Evolutionary conservation across 2,113 vertebrate species (phyloP).

Genomic region (Otis tarda): DNA sequence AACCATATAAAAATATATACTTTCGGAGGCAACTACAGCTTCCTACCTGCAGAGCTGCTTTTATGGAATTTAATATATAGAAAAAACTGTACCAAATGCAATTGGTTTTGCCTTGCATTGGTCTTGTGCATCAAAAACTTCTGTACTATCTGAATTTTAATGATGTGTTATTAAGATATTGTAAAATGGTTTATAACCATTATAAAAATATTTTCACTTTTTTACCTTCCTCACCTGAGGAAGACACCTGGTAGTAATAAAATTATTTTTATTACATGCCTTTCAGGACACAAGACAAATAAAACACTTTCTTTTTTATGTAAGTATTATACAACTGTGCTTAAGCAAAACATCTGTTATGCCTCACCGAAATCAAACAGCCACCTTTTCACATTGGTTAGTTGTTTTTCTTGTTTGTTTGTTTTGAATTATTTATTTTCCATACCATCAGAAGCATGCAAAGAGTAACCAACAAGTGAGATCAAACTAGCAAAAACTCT

Average conservation of each 20-base stretch:
- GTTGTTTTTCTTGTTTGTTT: neutral
- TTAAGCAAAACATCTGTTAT: slow-evolving; percentile 13
- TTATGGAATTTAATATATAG: slow-evolving; percentile 5
- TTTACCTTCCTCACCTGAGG: slow-evolving; percentile 33
- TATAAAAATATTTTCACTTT: slow-evolving; percentile 68
- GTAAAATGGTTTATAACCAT: slow-evolving; percentile 56
- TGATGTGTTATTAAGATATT: slow-evolving; percentile 16
- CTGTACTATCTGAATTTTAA: neutral
- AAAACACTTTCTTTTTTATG: neutral
- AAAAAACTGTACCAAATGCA: neutral
- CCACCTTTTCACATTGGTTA: neutral
- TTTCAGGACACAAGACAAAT: slow-evolving; percentile 18
- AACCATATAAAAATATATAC: neutral
- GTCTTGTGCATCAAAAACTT: neutral
- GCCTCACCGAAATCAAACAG: neutral
- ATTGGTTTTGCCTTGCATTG: neutral
- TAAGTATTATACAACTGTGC: neutral
- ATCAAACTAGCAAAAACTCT: neutral
- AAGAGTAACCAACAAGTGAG: neutral
- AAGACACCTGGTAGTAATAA: slow-evolving; percentile 48
- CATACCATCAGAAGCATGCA: neutral
- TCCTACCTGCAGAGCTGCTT: slow-evolving; percentile 23
- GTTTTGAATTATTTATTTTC: neutral
- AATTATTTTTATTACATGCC: slow-evolving; percentile 17
- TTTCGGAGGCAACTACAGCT: slow-evolving; percentile 15